Base-by-base conservation (phyloP, 2,888 invertebrate genomes). In the Cyclophora albipunctata region DNA sequence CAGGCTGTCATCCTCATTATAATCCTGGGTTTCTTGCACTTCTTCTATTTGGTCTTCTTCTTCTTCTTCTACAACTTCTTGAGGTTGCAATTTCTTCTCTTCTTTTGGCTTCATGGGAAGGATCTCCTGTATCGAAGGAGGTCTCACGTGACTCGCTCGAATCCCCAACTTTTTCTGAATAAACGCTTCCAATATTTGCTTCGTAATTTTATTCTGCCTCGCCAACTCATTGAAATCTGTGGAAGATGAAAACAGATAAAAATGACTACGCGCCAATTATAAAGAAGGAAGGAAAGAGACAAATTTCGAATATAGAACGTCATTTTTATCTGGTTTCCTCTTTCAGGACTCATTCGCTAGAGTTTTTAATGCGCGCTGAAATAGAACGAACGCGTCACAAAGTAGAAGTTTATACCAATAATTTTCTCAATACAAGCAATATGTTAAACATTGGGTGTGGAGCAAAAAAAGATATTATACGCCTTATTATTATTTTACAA, bases 171-270 rank as follows among this genome's bases (percentile, higher is more conserved):
- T 91, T 71, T 93, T 91, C 75, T 94, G 93, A 57, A 94, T 84
- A 70, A 91, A 94, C 53, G 93, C 93, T 70, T 93, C 92, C 60
- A 94, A 89, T 61, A 94, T 93, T 86, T 93, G 93, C 80, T 93
- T 91, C 40, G 94, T 94, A 76, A 94, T 94, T 78, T 91, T 90
- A 87, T 94, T 94, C 89, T 94, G 93, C 57, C 93, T 86, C 66
- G 92, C 92, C 77, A 94, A 78, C 78, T 94, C 93, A 62, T 90
- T 88, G 48, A 77, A 62, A 67, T 77, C 88, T 89, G 88, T 62
- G 83, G 73, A 83, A 81, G 72, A 84, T 86, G 85, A 84, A 75
- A 50, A 63, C 80, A 81, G 88, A 88, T 88, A 88, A 88, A 88
- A 88, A 88, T 88, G 88, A 88, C 88, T 78, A 78, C 64, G 71